Evolutionary conservation across 2,113 vertebrate genomes (phyloP).

Genomic region (Rhinolophus sinicus): DNA sequence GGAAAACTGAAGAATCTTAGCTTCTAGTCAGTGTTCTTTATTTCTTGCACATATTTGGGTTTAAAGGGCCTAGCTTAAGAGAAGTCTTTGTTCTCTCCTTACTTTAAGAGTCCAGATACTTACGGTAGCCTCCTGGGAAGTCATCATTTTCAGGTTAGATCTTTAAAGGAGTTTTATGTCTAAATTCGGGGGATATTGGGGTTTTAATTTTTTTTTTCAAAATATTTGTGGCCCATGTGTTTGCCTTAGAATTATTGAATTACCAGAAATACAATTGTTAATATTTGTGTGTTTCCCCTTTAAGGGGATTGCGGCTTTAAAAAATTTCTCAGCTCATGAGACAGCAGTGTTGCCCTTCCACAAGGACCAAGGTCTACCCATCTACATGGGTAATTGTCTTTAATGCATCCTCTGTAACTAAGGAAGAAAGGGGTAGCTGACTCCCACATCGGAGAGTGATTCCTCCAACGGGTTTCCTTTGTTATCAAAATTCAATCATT

Average conservation of each 20-base stretch:
- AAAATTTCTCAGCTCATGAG: not conserved
- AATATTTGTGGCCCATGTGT: not conserved
- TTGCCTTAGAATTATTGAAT: constrained; percentile 11
- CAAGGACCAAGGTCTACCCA: not conserved
- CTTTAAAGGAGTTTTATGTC: not conserved
- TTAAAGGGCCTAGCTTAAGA: not conserved
- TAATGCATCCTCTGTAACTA: not conserved
- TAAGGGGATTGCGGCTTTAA: not conserved
- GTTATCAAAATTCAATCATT: not conserved
- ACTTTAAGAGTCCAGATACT: not conserved
- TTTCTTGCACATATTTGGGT: not conserved
- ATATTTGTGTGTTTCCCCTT: not conserved
- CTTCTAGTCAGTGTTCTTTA: not conserved
- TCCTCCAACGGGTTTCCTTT: not conserved
- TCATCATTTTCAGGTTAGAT: not conserved
- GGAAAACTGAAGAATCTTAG: not conserved
- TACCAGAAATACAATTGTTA: not conserved
- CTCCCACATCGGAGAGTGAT: not conserved
- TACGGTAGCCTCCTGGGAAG: not conserved
- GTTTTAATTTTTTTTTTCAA: not conserved
- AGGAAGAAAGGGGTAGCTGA: not conserved
- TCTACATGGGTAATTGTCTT: not conserved
- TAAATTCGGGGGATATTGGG: not conserved
- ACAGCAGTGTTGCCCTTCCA: not conserved
- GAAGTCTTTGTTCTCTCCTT: not conserved